Percentiles rank a stretch among this genome's conserved stretches.
These are phyloP conservation scores for Cheilinus undulatus DNA, from an alignment of 2,113 vertebrate genomes.

Conservation along the genomic window DNA sequence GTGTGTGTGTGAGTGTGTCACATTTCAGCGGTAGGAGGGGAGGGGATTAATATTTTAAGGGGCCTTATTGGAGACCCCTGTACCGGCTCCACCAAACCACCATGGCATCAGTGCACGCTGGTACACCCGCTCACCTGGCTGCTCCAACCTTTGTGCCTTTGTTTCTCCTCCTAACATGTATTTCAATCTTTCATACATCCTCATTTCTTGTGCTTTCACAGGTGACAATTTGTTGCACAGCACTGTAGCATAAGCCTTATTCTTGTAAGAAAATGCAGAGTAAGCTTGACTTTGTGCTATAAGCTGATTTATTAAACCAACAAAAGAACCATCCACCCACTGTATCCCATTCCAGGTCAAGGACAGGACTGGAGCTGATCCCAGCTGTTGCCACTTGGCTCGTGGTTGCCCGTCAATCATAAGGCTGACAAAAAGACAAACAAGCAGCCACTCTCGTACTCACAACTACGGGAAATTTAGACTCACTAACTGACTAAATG, in stretches of 20 bases:
- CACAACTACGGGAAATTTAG: too few relatives aligned
- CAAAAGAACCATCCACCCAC: too few relatives aligned
- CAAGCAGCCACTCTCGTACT: too few relatives aligned
- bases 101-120: constrained; percentile 42
- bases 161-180: not conserved
- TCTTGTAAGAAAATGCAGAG: not conserved
- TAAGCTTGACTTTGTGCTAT: not conserved
- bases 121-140: constrained; percentile 46
- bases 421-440: too few relatives aligned
- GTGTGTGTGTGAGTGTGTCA: constrained; percentile 54
- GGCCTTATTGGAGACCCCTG: constrained; percentile 83
- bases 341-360: too few relatives aligned
- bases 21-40: constrained; percentile 72
- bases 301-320: too few relatives aligned
- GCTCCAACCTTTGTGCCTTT: constrained; percentile 37
- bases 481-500: too few relatives aligned
- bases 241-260: not conserved
- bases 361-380: too few relatives aligned
- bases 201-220: not conserved
- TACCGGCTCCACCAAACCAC: constrained; percentile 71
- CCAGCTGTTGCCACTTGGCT: too few relatives aligned
- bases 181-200: constrained; percentile 4
- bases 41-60: constrained; percentile 84
- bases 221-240: not conserved
- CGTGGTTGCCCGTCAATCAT: too few relatives aligned